phyloP scores from a whole-genome alignment of 2,888 invertebrate species.

The Thysanoteuthis rhombus region DNA sequence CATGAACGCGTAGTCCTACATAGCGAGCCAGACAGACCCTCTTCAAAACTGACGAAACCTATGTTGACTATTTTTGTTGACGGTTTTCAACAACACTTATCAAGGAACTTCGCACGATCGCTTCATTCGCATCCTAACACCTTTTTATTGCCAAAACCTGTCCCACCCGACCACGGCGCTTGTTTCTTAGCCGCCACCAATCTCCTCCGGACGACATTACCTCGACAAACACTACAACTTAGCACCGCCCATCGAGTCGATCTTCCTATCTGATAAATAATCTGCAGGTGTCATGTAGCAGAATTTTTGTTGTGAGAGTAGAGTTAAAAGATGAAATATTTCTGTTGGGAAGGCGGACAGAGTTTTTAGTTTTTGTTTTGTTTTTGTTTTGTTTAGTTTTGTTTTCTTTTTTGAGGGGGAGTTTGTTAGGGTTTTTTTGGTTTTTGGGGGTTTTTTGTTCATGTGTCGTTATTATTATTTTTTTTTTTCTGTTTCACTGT shows the following conservation, averaged over 20 bases:
- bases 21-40: too few relatives aligned
- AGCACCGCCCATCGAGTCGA: neutral
- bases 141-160: neutral
- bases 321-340: neutral
- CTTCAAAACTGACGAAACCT: too few relatives aligned
- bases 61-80: too few relatives aligned
- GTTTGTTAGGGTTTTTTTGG: too few relatives aligned
- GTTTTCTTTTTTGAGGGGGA: too few relatives aligned
- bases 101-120: neutral
- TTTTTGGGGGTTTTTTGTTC: too few relatives aligned
- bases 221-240: too few relatives aligned
- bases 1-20: too few relatives aligned
- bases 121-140: too few relatives aligned
- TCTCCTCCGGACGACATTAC: neutral
- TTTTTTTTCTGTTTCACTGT: too few relatives aligned
- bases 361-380: neutral
- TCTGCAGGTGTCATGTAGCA: neutral
- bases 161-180: neutral
- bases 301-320: neutral
- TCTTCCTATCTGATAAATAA: neutral
- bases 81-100: too few relatives aligned
- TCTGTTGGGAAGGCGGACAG: neutral
- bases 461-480: neutral
- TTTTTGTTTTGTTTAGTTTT: too few relatives aligned
- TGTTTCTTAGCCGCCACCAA: neutral